phyloP scores from a whole-genome alignment of 2,888 invertebrate genomes.

The Oscheius sp. region DNA sequence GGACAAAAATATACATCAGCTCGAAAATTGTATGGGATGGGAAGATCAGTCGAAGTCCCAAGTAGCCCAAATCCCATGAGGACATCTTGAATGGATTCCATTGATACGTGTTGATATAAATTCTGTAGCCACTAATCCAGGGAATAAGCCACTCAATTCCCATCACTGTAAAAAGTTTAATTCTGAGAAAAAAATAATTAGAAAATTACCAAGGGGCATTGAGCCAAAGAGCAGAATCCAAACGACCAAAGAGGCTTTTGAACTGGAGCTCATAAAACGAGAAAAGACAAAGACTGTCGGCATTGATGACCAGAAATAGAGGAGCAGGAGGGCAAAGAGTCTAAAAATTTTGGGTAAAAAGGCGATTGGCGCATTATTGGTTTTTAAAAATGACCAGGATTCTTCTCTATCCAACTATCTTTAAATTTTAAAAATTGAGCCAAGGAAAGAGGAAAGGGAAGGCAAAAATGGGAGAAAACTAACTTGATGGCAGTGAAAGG shows the following conservation, averaged over 20 bases:
- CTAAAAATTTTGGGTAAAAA: not conserved
- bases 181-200: not conserved
- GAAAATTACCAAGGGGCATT: not conserved
- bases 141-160: too few species aligned
- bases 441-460: too few species aligned
- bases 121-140: not conserved
- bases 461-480: too few species aligned
- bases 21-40: constrained; percentile 8
- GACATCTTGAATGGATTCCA: not conserved
- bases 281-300: not conserved
- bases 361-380: too few species aligned
- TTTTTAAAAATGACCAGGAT: too few species aligned
- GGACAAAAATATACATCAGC: not conserved
- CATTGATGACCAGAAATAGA: not conserved
- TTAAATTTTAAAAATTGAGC: too few species aligned
- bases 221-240: constrained; percentile 12
- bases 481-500: not conserved
- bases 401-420: too few species aligned
- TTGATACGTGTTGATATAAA: not conserved
- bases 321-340: not conserved
- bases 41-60: constrained; percentile 2
- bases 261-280: not conserved
- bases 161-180: too few species aligned
- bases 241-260: constrained; percentile 1
- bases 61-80: not conserved